Evolutionary conservation across 1,140 invertebrate species (phyloP).

Genomic region (Mizuhopecten yessoensis): DNA sequence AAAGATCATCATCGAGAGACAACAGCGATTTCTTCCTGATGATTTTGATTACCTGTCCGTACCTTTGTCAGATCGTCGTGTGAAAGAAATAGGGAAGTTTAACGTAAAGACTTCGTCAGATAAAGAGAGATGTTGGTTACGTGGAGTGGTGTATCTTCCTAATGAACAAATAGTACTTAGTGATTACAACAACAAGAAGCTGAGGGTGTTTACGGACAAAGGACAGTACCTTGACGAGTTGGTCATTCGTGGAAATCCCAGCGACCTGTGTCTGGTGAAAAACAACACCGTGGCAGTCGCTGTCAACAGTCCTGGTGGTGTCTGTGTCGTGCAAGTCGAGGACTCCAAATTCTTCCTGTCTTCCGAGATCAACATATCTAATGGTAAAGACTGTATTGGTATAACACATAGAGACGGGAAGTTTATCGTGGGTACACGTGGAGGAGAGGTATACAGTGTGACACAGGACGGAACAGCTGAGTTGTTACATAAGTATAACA

Average conservation of each 20-base stretch:
- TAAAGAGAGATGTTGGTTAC: neutral
- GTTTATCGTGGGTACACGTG: neutral
- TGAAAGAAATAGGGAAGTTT: neutral
- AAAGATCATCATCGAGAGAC: too few relatives aligned
- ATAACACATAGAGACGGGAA: neutral
- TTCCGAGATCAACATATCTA: too few relatives aligned
- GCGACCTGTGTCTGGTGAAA: neutral
- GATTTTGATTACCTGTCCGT: too few relatives aligned
- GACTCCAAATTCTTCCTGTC: too few relatives aligned
- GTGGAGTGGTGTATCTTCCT: neutral
- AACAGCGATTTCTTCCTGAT: too few relatives aligned
- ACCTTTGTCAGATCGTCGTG: neutral
- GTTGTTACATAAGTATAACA: neutral
- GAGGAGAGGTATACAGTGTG: neutral
- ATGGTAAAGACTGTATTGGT: too few relatives aligned
- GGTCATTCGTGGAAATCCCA: neutral
- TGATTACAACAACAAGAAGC: neutral
- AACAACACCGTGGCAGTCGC: neutral
- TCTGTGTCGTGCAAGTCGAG: too few relatives aligned
- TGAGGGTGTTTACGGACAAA: neutral
- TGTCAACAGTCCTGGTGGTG: neutral
- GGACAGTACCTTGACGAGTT: neutral
- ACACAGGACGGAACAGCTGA: neutral
- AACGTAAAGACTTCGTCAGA: neutral
- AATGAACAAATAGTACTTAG: neutral